These are phyloP conservation scores for human DNA, from an alignment of 2,113 vertebrate genomes.

Conservation along the genomic window GRCh38 chr15:43031001-43031500, in stretches of 20 bases:
- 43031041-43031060: constrained; percentile 17
- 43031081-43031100: not conserved
- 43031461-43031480: not conserved
- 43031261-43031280: not conserved
- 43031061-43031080: constrained; percentile 1
- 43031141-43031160: constrained; percentile 16
- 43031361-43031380: not conserved
- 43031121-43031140: not conserved
- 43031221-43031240: constrained; percentile 18
- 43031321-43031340: constrained; percentile 18
- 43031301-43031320: not conserved
- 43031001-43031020: not conserved
- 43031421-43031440: constrained; percentile 19
- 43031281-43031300: constrained; percentile 4
- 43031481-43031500: not conserved
- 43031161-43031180: not conserved
- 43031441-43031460: not conserved
- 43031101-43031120: constrained; percentile 33
- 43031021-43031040: constrained; percentile 41
- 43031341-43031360: not conserved
- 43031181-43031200: not conserved
- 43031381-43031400: constrained; percentile 33
- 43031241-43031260: constrained; percentile 29
- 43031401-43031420: not conserved
- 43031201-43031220: not conserved